phyloP scores from a whole-genome alignment of 1,140 invertebrate genomes.

The Atopsyche davidsoni region DNA sequence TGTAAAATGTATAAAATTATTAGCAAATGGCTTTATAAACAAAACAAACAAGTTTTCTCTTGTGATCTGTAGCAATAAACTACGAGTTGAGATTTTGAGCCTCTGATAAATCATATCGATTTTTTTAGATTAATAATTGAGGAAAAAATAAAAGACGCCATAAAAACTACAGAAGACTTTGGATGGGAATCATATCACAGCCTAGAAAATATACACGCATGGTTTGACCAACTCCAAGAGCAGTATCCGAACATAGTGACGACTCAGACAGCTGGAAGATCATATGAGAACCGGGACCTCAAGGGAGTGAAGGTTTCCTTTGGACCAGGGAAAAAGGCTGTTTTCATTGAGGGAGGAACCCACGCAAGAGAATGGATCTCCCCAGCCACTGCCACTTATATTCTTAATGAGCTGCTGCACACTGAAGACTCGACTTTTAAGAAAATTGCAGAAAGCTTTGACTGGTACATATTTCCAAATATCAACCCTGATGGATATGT shows the following conservation, averaged over 20 bases:
- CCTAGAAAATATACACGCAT: constrained; percentile 35
- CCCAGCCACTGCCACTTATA: constrained; percentile 52
- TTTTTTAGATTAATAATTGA: neutral
- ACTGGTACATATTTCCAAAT: constrained; percentile 55
- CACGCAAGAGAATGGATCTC: constrained; percentile 64
- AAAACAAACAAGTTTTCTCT: too few species aligned
- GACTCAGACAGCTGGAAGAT: constrained; percentile 44
- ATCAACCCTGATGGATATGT: constrained; percentile 63
- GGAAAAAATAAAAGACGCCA: too few species aligned
- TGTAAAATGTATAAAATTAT: too few species aligned
- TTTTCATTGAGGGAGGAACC: constrained; percentile 43
- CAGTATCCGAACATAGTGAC: constrained; percentile 46
- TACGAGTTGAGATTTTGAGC: too few species aligned
- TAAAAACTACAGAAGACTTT: too few species aligned
- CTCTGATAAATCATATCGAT: constrained; percentile 1
- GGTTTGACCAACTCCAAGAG: constrained; percentile 42
- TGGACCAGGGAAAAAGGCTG: constrained; percentile 32
- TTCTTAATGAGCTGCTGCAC: constrained; percentile 49
- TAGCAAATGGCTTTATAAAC: too few species aligned
- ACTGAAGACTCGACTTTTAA: constrained; percentile 37
- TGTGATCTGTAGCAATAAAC: too few species aligned
- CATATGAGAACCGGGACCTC: constrained; percentile 54
- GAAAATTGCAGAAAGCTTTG: constrained; percentile 44
- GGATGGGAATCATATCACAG: constrained; percentile 47
- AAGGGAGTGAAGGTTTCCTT: constrained; percentile 52